Conservation (phyloP, 2,888 invertebrate species). For the Anagyrus pseudococci region DNA sequence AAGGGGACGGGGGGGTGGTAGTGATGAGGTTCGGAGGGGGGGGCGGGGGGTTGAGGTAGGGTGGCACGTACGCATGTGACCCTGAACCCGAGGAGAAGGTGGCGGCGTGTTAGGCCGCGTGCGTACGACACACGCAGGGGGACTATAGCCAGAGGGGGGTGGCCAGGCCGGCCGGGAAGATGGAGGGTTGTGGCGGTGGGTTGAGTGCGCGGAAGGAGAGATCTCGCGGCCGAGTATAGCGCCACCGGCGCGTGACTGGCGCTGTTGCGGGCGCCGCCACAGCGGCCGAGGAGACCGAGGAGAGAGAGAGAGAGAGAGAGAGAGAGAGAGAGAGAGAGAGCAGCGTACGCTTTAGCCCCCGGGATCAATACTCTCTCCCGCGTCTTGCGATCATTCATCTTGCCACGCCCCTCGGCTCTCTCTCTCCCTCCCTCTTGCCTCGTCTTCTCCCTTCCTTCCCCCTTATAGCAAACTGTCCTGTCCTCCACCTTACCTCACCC, state of each 20-base stretch:
- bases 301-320: slow-evolving; percentile 36
- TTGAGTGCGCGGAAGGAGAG: slow-evolving; percentile 36
- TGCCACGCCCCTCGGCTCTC: slow-evolving; percentile 60
- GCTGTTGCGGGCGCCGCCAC: too few species aligned
- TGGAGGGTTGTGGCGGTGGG: too few species aligned
- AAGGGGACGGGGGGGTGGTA: too few species aligned
- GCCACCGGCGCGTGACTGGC: too few species aligned
- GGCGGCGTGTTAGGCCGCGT: too few species aligned
- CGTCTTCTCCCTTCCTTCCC: neutral
- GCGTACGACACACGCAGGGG: too few species aligned
- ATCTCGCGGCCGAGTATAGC: too few species aligned
- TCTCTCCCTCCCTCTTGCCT: slow-evolving; percentile 39
- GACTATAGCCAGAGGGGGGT: neutral
- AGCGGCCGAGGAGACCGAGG: neutral
- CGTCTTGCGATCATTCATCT: slow-evolving; percentile 63
- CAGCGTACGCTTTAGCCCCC: slow-evolving; percentile 51
- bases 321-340: slow-evolving; percentile 44
- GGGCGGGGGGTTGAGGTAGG: neutral
- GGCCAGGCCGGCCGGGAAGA: slow-evolving; percentile 26
- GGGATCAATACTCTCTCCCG: slow-evolving; percentile 63
- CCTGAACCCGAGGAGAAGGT: slow-evolving; percentile 51
- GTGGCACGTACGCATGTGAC: slow-evolving; percentile 52
- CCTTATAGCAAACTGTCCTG: too few species aligned
- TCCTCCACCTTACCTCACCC: too few species aligned
- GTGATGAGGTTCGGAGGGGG: too few species aligned